Evolutionary conservation across 2,113 vertebrate genomes (phyloP).

Genomic region (Theristicus caerulescens): DNA sequence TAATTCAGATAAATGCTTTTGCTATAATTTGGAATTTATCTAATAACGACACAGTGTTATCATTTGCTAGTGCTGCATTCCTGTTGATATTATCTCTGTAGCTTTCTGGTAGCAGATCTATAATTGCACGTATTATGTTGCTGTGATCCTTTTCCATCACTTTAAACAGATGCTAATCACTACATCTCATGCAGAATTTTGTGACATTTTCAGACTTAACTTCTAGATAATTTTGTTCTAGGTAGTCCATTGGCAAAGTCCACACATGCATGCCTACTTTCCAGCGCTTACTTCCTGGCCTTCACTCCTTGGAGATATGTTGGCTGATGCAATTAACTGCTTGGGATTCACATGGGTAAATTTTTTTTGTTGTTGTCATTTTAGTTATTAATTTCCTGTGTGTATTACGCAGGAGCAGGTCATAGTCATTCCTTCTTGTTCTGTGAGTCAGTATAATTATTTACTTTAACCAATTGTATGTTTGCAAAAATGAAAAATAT

Average conservation of each 20-base stretch:
- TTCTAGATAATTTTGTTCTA: slow-evolving; percentile 54
- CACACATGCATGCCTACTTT: slow-evolving; percentile 97
- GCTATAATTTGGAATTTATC: slow-evolving; percentile 47
- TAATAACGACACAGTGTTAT: slow-evolving; percentile 9
- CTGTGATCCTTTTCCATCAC: neutral
- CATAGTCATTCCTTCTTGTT: neutral
- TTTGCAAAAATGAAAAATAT: neutral
- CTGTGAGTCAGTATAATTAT: neutral
- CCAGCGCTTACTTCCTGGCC: slow-evolving; percentile 95
- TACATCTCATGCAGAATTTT: neutral
- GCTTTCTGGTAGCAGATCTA: slow-evolving; percentile 2
- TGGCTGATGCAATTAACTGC: slow-evolving; percentile 96
- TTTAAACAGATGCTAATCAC: neutral
- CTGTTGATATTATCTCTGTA: neutral
- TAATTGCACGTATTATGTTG: neutral
- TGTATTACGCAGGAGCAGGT: neutral
- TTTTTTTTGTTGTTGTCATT: neutral
- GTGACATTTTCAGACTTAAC: neutral
- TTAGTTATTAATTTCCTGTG: neutral
- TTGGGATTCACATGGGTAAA: slow-evolving; percentile 97
- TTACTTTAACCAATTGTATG: neutral
- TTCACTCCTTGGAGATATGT: slow-evolving; percentile 94
- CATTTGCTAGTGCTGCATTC: neutral
- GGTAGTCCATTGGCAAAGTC: slow-evolving; percentile 99
- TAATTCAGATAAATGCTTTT: slow-evolving; percentile 65